Conservation (phyloP, 2,113 vertebrate genomes). For the Empidonax alnorum region DNA sequence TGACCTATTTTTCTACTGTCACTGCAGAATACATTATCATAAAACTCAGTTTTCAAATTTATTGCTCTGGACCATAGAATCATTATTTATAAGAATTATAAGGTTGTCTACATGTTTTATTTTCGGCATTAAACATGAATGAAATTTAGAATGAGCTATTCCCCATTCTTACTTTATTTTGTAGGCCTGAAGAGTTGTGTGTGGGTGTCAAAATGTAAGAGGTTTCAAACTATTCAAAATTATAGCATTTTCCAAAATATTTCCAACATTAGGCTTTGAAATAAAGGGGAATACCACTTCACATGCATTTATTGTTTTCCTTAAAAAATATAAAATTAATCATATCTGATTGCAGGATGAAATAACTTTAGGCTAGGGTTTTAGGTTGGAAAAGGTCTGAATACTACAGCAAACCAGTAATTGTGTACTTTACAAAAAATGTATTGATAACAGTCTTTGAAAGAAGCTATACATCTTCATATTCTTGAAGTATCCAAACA, state of each 20-base stretch:
- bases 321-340: background rate
- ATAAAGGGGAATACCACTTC: background rate
- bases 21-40: conserved; percentile 52
- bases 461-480: background rate
- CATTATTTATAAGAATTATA: conserved; percentile 61
- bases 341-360: background rate
- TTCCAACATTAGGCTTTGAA: background rate
- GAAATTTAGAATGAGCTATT: conserved; percentile 21
- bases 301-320: background rate
- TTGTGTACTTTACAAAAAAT: background rate
- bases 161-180: conserved; percentile 6
- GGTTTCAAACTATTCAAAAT: background rate
- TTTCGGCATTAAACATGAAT: conserved; percentile 33
- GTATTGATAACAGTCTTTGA: background rate
- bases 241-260: background rate
- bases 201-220: background rate
- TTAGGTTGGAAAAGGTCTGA: background rate
- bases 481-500: background rate
- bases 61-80: conserved; percentile 24
- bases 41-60: conserved; percentile 44
- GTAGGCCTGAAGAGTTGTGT: background rate
- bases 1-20: conserved; percentile 65
- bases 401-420: background rate
- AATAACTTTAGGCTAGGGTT: background rate
- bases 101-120: conserved; percentile 50